Evolutionary conservation across 2,113 vertebrate species (phyloP).

Genomic region (Herpetotheres cachinnans): DNA sequence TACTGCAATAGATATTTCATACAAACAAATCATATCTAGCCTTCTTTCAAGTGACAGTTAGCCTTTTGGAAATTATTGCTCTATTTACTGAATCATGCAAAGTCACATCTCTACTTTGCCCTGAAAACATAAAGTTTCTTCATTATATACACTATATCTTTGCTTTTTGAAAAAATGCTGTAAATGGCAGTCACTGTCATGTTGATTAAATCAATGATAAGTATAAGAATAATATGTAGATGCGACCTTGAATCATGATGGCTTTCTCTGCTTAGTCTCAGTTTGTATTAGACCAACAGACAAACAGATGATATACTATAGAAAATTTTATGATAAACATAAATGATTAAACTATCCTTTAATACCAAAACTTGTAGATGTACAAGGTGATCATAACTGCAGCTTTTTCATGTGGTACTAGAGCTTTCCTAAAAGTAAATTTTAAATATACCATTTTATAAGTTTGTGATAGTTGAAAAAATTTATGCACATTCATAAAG

Average conservation of each 20-base stretch:
- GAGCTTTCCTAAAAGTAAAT: background rate
- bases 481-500: background rate
- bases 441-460: background rate
- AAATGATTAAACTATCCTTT: background rate
- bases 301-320: background rate
- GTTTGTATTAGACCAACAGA: background rate
- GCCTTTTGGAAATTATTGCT: background rate
- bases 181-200: background rate
- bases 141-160: background rate
- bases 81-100: background rate
- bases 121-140: background rate
- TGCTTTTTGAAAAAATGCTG: background rate
- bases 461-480: background rate
- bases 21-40: background rate
- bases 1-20: background rate
- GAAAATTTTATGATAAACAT: background rate
- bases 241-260: background rate
- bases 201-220: slow-evolving; percentile 5
- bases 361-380: background rate
- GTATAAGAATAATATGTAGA: background rate
- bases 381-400: background rate
- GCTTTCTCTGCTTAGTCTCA: background rate
- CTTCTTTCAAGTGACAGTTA: background rate
- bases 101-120: background rate
- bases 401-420: background rate